These are phyloP conservation scores for Stramonita haemastoma DNA, from an alignment of 2,888 invertebrate species.

Conservation along the genomic window DNA sequence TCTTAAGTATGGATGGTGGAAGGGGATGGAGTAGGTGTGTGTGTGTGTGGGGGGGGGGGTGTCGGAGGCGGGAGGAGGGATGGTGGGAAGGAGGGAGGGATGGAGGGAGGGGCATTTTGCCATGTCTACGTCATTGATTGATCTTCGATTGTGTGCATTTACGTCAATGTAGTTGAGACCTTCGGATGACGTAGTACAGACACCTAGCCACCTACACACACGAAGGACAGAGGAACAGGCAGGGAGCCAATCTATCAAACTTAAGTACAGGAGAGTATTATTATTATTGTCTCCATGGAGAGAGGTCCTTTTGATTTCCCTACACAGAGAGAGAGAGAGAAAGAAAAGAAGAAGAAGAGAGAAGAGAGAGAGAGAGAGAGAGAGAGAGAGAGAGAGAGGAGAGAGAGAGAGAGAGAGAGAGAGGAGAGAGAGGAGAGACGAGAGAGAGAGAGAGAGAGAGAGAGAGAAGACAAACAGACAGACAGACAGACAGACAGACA, in stretches of 20 bases:
- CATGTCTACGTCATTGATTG: neutral
- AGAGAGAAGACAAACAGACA: too few species aligned
- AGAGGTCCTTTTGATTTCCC: too few species aligned
- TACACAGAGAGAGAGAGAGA: neutral
- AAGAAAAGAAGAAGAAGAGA: too few species aligned
- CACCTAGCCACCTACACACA: neutral
- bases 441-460: too few species aligned
- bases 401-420: neutral
- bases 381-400: neutral
- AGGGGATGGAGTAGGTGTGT: too few species aligned
- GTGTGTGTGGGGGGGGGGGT: too few species aligned
- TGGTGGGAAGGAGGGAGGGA: neutral
- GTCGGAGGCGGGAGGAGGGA: neutral
- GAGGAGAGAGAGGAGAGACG: too few species aligned
- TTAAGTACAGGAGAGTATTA: neutral
- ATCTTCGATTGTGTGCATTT: neutral
- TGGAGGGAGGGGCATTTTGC: neutral
- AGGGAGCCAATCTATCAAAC: neutral
- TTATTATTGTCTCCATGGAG: too few species aligned
- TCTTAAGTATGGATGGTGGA: neutral
- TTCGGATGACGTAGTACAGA: neutral
- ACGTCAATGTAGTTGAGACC: neutral
- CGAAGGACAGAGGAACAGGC: neutral
- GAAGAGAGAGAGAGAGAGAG: too few species aligned
- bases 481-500: too few species aligned